Percentiles rank a stretch among this genome's conserved stretches.
Conservation (phyloP, 2,113 vertebrate genomes). For the Terrapene triunguis region DNA sequence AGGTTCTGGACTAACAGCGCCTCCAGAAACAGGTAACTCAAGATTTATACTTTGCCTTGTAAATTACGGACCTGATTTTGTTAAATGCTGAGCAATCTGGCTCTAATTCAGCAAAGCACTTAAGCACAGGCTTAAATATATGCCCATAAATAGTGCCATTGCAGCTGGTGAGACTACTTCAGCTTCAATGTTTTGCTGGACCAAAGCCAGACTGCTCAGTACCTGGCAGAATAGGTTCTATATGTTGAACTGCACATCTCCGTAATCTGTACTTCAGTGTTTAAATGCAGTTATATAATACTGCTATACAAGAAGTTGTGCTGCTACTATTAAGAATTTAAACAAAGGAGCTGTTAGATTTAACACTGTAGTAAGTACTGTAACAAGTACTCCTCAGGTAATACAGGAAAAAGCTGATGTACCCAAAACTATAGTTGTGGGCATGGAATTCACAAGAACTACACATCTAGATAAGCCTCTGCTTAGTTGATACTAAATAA, state of each 20-base stretch:
- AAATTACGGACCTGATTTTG: background rate
- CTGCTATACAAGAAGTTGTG: background rate
- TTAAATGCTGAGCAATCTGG: background rate
- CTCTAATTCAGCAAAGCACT: background rate
- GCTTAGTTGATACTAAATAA: no score
- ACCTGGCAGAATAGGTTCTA: background rate
- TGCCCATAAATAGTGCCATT: background rate
- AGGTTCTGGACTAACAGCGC: accelerated
- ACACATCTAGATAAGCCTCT: background rate
- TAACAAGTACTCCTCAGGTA: background rate
- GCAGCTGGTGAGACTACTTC: background rate
- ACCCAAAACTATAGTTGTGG: background rate
- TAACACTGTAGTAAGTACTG: no score
- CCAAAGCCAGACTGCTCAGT: background rate
- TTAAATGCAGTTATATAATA: background rate
- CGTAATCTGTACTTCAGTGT: background rate
- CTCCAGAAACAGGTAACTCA: background rate
- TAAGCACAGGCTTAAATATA: background rate
- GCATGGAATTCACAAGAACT: background rate
- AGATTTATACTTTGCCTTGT: background rate
- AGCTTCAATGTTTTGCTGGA: background rate
- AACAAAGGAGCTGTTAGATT: no score
- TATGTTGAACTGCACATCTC: background rate
- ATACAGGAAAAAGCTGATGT: background rate
- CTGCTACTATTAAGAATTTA: no score